A percentile compares a stretch with the other conserved stretches of the same genome.
Evolutionary conservation across 1,140 invertebrate genomes (phyloP).

Genomic region (Drosophila sulfurigaster): DNA sequence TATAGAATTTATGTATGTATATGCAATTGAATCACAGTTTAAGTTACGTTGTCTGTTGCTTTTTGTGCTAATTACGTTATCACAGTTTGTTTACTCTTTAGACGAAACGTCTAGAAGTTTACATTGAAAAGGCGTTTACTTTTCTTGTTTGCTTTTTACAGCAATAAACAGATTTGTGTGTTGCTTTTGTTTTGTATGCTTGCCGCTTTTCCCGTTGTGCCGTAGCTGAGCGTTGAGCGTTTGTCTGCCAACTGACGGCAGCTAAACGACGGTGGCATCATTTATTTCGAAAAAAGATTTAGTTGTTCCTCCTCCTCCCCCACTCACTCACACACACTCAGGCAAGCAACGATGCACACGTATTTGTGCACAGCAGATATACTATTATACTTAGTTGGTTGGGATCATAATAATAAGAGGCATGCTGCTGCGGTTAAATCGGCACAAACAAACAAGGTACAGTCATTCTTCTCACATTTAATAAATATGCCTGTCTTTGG

Average conservation of each 20-base stretch:
- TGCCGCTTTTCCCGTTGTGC: conserved; percentile 26
- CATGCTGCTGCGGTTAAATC: conserved; percentile 21
- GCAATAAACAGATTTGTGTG: conserved; percentile 32
- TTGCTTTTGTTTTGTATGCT: conserved; percentile 27
- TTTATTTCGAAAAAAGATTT: conserved; percentile 73
- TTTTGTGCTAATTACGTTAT: conserved; percentile 61
- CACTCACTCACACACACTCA: background rate
- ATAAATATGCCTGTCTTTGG: conserved; percentile 21
- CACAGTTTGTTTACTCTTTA: conserved; percentile 69
- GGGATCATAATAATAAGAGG: conserved; percentile 27
- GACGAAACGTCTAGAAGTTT: conserved; percentile 54
- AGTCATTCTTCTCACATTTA: conserved; percentile 40
- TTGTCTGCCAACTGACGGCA: conserved; percentile 71
- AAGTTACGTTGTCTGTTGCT: conserved; percentile 44
- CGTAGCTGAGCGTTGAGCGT: conserved; percentile 65
- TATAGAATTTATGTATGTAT: conserved; percentile 13
- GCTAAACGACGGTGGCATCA: conserved; percentile 57
- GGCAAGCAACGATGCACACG: conserved; percentile 7
- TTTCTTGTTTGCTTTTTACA: conserved; percentile 46
- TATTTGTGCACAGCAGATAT: conserved; percentile 43
- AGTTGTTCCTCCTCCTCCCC: conserved; percentile 38
- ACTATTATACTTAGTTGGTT: conserved; percentile 18
- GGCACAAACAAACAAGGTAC: conserved; percentile 47
- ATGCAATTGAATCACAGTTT: conserved; percentile 65
- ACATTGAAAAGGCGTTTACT: conserved; percentile 62